These are phyloP conservation scores for Eciton burchellii DNA, from an alignment of 1,140 invertebrate species.

Conservation along the genomic window DNA sequence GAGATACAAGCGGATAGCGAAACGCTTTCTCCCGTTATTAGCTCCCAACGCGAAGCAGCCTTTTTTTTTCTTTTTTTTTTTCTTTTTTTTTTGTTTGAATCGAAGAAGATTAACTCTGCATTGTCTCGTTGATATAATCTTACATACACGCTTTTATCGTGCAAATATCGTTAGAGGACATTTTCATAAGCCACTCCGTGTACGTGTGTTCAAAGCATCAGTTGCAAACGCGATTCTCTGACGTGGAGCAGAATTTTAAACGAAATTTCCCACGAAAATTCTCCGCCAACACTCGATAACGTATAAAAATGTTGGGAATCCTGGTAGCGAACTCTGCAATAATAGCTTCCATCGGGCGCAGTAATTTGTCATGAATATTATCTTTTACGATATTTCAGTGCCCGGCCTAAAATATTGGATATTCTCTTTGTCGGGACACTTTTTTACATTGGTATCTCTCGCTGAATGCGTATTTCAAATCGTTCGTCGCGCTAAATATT, in stretches of 20 bases:
- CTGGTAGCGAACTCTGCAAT: constrained; percentile 26
- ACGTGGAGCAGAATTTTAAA: constrained; percentile 16
- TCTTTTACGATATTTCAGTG: constrained; percentile 18
- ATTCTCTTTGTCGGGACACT: constrained; percentile 4
- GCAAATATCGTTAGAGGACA: background rate
- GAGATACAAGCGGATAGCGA: background rate
- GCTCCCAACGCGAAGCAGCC: background rate
- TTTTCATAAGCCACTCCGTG: background rate
- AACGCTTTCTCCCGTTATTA: background rate
- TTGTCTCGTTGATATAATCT: background rate
- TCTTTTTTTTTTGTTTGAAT: background rate
- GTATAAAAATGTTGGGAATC: constrained; percentile 34
- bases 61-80: background rate
- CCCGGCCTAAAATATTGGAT: constrained; percentile 1
- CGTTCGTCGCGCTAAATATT: background rate
- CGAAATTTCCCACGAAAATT: background rate
- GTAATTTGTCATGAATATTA: constrained; percentile 47
- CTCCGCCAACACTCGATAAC: constrained; percentile 7
- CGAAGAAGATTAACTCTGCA: background rate
- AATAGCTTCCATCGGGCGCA: constrained; percentile 14
- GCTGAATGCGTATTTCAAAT: background rate
- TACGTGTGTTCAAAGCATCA: background rate
- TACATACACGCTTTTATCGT: no score
- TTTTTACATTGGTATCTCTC: constrained; percentile 1
- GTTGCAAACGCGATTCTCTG: constrained; percentile 1